Evolutionary conservation across 1,140 invertebrate genomes (phyloP), one percentile per base, ranked within the genome.

Genomic region (Drosophila tropicalis): DNA sequence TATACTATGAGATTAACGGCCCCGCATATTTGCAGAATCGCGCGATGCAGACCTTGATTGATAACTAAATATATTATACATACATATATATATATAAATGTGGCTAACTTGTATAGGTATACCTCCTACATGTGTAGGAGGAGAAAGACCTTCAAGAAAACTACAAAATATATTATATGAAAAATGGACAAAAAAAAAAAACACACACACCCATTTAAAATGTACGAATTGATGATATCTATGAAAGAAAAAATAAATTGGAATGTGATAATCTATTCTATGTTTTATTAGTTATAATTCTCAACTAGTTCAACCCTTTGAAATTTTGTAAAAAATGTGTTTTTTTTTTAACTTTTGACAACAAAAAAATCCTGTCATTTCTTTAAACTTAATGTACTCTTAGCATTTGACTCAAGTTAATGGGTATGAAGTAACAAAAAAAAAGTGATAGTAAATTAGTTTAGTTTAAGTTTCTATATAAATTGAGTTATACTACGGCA

Each of bases 21-120:
- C 15, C 62, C 58, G 67, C 71, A 73, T 74, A 70, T 77, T 73
- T 77, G 66, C 74, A 74, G 71, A 73, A 77, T 77, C 74, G 71
- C 71, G 67, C 74, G 74, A 77, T 77, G 66, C 62, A 77, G 74
- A 77, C 74, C 74, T 77, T 77, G 74, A 77, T 77, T 77, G 71
- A 77, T 77, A 77, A 77, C 70, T 75, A 75, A 67, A 32, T 22
- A 51, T 22, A 47, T 51, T 61, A 41, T 61, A 61, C 39, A 41
- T 25, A 25, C 4, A 32, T 36, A 36, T 36, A 57, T 36, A 34
- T n/a, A 22, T 34, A 36, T 25, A 6, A 41, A 36, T 36, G 32
- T 36, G n/a, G 56, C 68, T 39, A 68, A 13, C 12, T 39, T 40
- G 56, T 54, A 65, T 32, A 63, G 10, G 47, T 56, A 29, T 32